A percentile compares a stretch with the other conserved stretches of the same genome.
Conservation (phyloP, 2,113 vertebrate species). For the Dasyornis broadbenti region DNA sequence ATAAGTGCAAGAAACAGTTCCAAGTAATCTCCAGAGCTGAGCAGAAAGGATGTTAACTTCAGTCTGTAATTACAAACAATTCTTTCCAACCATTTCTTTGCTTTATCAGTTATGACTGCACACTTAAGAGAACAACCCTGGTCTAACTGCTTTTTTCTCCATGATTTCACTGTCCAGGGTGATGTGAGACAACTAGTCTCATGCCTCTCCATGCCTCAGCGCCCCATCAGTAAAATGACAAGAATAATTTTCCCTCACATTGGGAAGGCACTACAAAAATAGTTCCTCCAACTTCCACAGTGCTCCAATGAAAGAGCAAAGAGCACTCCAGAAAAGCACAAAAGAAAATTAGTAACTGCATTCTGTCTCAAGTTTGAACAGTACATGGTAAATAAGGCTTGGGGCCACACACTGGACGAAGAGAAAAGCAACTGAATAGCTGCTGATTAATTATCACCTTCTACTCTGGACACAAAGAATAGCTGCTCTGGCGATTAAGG, state of each 20-base stretch:
- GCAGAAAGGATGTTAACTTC: not conserved
- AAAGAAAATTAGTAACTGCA: not conserved
- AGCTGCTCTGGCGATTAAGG: not conserved
- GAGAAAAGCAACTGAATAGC: not conserved
- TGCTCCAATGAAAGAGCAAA: not conserved
- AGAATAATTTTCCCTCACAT: not conserved
- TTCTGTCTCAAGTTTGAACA: not conserved
- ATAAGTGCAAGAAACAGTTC: not conserved
- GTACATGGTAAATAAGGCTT: not conserved
- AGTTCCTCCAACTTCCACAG: not conserved
- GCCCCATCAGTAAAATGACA: not conserved
- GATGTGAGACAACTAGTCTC: not conserved
- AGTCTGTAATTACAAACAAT: not conserved
- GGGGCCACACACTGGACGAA: not conserved
- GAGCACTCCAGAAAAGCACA: not conserved
- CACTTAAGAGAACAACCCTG: not conserved
- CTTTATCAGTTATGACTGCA: not conserved
- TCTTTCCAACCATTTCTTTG: not conserved
- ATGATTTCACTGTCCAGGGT: not conserved
- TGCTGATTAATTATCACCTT: not conserved
- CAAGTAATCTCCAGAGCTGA: not conserved
- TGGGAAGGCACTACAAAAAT: not conserved
- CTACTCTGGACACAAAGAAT: not conserved
- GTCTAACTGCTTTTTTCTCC: not conserved
- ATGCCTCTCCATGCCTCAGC: not conserved